phyloP scores from a whole-genome alignment of 1,140 invertebrate genomes.

The Bathynomus jamesi region DNA sequence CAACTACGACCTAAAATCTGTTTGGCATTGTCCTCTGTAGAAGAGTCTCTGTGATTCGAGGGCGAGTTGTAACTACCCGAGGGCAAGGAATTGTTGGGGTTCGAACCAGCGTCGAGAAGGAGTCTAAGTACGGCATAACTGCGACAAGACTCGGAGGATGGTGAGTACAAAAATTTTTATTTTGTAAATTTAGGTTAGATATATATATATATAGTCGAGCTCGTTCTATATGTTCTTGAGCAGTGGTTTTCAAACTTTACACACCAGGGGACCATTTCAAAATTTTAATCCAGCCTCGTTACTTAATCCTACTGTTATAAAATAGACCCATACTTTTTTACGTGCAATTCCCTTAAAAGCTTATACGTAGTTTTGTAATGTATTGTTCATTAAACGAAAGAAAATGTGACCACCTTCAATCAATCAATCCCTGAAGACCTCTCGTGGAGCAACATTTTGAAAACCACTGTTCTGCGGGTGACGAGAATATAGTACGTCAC shows the following conservation, averaged over 20 bases:
- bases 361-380: no score
- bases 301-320: neutral
- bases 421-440: no score
- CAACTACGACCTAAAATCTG: neutral
- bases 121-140: conserved; percentile 49
- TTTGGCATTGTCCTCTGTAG: conserved; percentile 24
- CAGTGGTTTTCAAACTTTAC: neutral
- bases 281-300: neutral
- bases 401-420: no score
- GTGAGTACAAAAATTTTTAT: conserved; percentile 40
- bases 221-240: neutral
- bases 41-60: conserved; percentile 53
- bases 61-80: conserved; percentile 46
- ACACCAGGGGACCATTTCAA: neutral
- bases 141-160: conserved; percentile 45
- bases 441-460: no score
- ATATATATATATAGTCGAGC: neutral
- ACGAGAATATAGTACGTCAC: no score
- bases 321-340: neutral
- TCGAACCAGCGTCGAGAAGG: no score
- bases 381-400: no score
- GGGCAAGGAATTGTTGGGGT: no score
- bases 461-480: no score
- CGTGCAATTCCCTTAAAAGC: no score
- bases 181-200: neutral